Evolutionary conservation across 2,797 vertebrate species (phyloP).

Genomic region (Phataginus tetradactyla): DNA sequence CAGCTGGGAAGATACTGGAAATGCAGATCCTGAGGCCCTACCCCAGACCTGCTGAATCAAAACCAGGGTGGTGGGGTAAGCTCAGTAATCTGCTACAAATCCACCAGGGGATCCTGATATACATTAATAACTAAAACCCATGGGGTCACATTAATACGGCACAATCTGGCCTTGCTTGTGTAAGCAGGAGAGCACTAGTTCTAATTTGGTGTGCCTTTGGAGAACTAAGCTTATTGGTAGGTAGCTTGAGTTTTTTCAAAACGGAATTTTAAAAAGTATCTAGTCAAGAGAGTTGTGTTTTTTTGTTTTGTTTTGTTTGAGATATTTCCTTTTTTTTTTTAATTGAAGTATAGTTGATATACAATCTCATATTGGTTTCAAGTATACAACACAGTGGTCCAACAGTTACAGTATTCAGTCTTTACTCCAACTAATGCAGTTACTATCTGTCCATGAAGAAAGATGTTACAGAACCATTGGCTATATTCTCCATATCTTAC

Average conservation of each 20-base stretch:
- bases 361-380: too few species aligned
- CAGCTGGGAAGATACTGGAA: neutral
- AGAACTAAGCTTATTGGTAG: neutral
- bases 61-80: neutral
- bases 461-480: too few species aligned
- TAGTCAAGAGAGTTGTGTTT: neutral
- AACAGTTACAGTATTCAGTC: too few species aligned
- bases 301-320: too few species aligned
- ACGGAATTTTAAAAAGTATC: neutral
- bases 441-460: too few species aligned
- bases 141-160: neutral
- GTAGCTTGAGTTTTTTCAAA: constrained; percentile 12
- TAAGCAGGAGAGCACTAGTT: neutral
- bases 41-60: neutral
- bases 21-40: neutral
- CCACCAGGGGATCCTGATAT: too few species aligned
- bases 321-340: too few species aligned
- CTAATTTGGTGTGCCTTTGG: neutral
- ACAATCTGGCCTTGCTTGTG: neutral
- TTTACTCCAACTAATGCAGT: too few species aligned
- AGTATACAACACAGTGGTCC: too few species aligned
- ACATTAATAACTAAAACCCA: neutral
- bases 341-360: too few species aligned
- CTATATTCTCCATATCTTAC: too few species aligned
- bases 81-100: neutral